These are phyloP conservation scores for Holacanthus passer DNA, from an alignment of 2,113 vertebrate genomes.

Conservation along the genomic window DNA sequence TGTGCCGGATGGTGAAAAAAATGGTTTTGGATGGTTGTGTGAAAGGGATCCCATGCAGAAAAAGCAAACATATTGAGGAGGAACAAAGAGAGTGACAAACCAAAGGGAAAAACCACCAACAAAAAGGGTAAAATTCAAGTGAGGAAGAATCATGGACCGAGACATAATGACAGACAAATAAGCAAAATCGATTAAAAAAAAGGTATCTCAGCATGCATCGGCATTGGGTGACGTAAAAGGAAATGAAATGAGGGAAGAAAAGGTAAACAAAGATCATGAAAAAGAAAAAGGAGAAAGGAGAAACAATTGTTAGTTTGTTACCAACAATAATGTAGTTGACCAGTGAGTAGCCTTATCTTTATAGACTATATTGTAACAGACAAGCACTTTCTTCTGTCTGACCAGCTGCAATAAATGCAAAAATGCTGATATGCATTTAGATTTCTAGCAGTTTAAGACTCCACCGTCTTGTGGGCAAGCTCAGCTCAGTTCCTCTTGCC, in stretches of 20 bases:
- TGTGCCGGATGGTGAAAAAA: background rate
- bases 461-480: conserved; percentile 21
- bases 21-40: conserved; percentile 35
- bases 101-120: conserved; percentile 14
- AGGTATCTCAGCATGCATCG: conserved; percentile 51
- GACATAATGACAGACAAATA: conserved; percentile 37
- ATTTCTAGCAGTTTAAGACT: conserved; percentile 36
- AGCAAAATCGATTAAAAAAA: conserved; percentile 13
- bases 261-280: conserved; percentile 40
- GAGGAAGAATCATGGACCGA: conserved; percentile 4
- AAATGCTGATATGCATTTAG: conserved; percentile 3
- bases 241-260: conserved; percentile 61
- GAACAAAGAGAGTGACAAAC: conserved; percentile 32
- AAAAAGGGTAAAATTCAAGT: conserved; percentile 12
- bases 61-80: conserved; percentile 25
- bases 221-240: conserved; percentile 25
- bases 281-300: conserved; percentile 71
- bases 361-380: conserved; percentile 16
- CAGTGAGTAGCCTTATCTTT: conserved; percentile 44
- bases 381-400: conserved; percentile 5
- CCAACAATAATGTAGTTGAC: conserved; percentile 38
- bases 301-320: conserved; percentile 71
- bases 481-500: conserved; percentile 65
- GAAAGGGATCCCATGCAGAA: conserved; percentile 43
- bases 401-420: conserved; percentile 16